Evolutionary conservation across 2,113 vertebrate species (phyloP), one percentile per base, ranked within the genome.

Genomic region (Plotosus lineatus): DNA sequence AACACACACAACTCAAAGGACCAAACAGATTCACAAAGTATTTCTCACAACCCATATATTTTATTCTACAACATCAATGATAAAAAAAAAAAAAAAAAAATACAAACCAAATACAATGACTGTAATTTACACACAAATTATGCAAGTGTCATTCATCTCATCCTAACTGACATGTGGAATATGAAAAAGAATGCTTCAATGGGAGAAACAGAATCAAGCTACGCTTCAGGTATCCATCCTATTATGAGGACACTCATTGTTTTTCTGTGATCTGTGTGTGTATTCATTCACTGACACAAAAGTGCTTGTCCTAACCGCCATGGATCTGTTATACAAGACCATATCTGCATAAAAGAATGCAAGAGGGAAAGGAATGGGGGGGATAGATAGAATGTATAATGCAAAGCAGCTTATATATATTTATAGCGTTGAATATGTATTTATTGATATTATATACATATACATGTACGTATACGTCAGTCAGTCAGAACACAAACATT

Each of bases 211-310:
- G 69, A 55, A 21, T 58, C 44, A 58, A 53, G 51, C 26, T 77
- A 48, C 77, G 55, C 46, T 65, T 36, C 44, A 63, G 74, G 68
- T 75, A 77, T 74, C 65, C 19, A 58, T 46, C 60, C 78, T 77
- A 38, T 38, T 19, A 46, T 21, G 80, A 69, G 81, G 77, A 21
- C 83, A 86, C 81, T 86, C 61, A 55, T 31, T 78, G 82, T 76
- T 69, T 81, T 79, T 78, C n/a, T 81, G 78, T 80, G 74, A 75
- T 61, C 40, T 50, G 60, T 61, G 75, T 56, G 73, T 68, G 50
- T 75, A 78, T 83, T 84, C 75, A 86, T 79, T 77, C 21, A 33
- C n/a, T 23, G 63, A 51, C 61, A 66, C 63, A 79, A 36, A 72
- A 73, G 72, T 73, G 77, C 53, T 66, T 77, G 72, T 72, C 46